These are phyloP conservation scores for Platyura marginata DNA, from an alignment of 1,140 invertebrate genomes.

Conservation along the genomic window DNA sequence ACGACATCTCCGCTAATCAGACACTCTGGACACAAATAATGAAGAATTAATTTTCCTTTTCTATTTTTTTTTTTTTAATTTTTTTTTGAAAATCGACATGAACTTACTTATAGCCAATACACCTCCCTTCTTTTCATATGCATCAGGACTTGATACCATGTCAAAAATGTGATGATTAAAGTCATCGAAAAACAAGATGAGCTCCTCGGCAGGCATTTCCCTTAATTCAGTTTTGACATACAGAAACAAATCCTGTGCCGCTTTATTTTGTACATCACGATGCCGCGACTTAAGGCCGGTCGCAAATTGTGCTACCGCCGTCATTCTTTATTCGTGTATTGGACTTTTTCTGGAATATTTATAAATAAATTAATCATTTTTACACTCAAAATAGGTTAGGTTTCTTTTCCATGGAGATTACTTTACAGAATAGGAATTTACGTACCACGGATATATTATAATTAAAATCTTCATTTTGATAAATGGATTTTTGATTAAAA, in stretches of 20 bases:
- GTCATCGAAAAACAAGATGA: slow-evolving; percentile 79
- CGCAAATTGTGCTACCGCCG: slow-evolving; percentile 60
- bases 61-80: neutral
- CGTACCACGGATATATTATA: no score
- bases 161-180: slow-evolving; percentile 93
- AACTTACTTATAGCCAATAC: slow-evolving; percentile 77
- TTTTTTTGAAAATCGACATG: neutral
- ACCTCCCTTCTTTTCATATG: slow-evolving; percentile 89
- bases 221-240: slow-evolving; percentile 85
- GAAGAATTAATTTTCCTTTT: neutral
- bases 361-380: no score
- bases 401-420: no score
- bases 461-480: no score
- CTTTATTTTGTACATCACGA: slow-evolving; percentile 65
- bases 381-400: no score
- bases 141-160: slow-evolving; percentile 83
- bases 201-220: slow-evolving; percentile 80
- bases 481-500: no score
- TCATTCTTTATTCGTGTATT: no score
- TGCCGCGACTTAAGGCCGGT: slow-evolving; percentile 72
- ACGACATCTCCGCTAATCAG: slow-evolving; percentile 83
- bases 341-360: no score
- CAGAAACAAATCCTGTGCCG: slow-evolving; percentile 70
- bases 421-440: no score
- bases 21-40: slow-evolving; percentile 49